Evolutionary conservation across 1,140 invertebrate species (phyloP).

Genomic region (Neuroterus valhalla): DNA sequence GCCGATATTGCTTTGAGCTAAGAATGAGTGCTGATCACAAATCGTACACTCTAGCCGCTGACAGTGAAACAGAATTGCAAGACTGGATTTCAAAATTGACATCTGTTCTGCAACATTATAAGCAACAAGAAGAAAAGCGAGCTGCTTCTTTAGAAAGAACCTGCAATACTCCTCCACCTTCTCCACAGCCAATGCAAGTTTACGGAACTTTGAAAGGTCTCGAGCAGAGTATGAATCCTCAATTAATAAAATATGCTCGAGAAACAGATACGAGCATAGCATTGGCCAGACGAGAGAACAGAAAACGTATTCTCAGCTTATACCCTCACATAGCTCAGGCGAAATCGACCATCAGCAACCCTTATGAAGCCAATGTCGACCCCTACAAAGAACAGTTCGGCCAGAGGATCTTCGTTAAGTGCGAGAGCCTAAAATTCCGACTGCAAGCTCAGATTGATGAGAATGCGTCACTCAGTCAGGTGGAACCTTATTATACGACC

Average conservation of each 20-base stretch:
- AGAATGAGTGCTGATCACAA: constrained; percentile 88
- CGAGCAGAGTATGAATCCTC: constrained; percentile 93
- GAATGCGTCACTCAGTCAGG: constrained; percentile 86
- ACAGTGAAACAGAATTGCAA: constrained; percentile 88
- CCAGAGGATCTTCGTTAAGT: constrained; percentile 87
- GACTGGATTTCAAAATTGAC: constrained; percentile 88
- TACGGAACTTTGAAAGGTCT: constrained; percentile 88
- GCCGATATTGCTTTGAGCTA: constrained; percentile 91
- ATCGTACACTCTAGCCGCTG: constrained; percentile 89
- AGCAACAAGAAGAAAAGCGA: constrained; percentile 83
- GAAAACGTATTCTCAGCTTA: constrained; percentile 82
- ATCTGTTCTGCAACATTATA: constrained; percentile 85
- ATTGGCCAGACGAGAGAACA: constrained; percentile 84
- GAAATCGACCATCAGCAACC: constrained; percentile 49
- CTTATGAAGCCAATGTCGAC: constrained; percentile 70
- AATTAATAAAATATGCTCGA: constrained; percentile 90
- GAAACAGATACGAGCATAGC: constrained; percentile 92
- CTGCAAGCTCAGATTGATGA: constrained; percentile 88
- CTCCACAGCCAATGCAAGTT: constrained; percentile 72
- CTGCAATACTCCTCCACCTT: constrained; percentile 76
- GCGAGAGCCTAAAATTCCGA: constrained; percentile 87
- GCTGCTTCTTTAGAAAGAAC: constrained; percentile 79
- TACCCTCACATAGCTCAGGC: constrained; percentile 78
- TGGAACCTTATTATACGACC: constrained; percentile 94
- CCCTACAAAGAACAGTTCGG: constrained; percentile 90